These are phyloP conservation scores for Microtus ochrogaster DNA, from an alignment of 2,113 vertebrate genomes.

Conservation along the genomic window DNA sequence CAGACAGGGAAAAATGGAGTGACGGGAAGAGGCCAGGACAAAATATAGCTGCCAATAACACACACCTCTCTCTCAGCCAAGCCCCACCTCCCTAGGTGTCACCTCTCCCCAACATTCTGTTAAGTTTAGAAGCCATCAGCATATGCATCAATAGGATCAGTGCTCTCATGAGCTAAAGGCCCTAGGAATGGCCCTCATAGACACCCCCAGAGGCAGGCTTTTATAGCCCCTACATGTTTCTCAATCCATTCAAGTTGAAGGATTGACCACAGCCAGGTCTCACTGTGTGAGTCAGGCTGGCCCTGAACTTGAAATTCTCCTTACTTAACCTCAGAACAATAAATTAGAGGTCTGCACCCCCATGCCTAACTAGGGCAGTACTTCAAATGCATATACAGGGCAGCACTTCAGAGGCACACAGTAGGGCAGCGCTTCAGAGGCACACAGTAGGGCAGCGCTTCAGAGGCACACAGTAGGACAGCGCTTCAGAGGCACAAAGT, in stretches of 20 bases:
- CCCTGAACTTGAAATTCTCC: not conserved
- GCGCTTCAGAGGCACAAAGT: rapidly evolving
- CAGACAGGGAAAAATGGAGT: not conserved
- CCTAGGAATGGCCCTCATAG: not conserved
- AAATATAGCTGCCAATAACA: not conserved
- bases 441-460: too few relatives aligned
- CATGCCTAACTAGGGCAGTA: not conserved
- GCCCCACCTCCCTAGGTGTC: not conserved
- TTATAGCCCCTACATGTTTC: not conserved
- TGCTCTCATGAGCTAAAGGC: not conserved
- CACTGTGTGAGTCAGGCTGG: not conserved
- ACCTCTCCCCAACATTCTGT: not conserved
- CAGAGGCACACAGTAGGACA: too few relatives aligned
- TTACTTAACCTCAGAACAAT: not conserved
- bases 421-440: too few relatives aligned
- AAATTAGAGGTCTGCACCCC: not conserved
- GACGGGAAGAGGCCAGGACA: not conserved
- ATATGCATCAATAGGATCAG: not conserved
- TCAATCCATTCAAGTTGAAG: not conserved
- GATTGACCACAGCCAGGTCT: not conserved
- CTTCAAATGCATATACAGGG: not conserved
- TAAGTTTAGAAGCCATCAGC: not conserved
- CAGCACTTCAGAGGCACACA: too few relatives aligned
- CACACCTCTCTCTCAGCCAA: not conserved
- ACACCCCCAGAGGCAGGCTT: not conserved